phyloP scores from a whole-genome alignment of 1,140 invertebrate species.

The Drosophila punjabiensis region DNA sequence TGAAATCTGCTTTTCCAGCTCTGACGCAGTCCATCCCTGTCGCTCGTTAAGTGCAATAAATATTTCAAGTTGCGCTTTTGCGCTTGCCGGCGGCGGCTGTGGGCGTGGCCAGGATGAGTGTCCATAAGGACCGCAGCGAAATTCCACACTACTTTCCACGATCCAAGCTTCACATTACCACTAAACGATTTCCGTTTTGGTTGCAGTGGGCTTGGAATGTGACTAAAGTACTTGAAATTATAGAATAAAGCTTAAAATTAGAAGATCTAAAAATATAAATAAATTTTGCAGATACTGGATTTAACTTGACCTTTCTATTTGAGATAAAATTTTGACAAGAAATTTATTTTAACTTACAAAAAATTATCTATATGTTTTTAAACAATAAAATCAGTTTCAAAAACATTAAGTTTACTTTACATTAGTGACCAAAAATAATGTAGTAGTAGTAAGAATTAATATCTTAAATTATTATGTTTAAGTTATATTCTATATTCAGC shows the following conservation, averaged over 20 bases:
- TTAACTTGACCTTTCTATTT: too few species aligned
- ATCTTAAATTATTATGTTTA: too few species aligned
- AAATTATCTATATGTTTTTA: too few species aligned
- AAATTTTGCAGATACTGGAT: too few species aligned
- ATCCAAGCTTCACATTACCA: conserved; percentile 42
- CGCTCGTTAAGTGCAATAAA: conserved; percentile 76
- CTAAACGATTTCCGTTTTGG: conserved; percentile 52
- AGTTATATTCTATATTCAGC: rapidly evolving
- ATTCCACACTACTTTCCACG: conserved; percentile 16
- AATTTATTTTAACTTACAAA: too few species aligned
- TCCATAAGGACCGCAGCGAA: conserved; percentile 65
- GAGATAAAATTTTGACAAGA: too few species aligned
- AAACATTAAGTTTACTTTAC: too few species aligned
- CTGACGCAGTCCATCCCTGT: conserved; percentile 30
- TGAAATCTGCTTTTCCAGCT: conserved; percentile 64
- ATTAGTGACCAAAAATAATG: too few species aligned
- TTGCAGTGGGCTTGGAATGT: conserved; percentile 8
- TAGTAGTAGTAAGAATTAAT: too few species aligned
- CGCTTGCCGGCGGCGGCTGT: conserved; percentile 44
- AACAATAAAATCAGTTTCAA: too few species aligned
- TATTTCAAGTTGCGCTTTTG: conserved; percentile 81
- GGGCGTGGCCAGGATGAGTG: conserved; percentile 64
- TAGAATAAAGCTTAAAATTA: too few species aligned
- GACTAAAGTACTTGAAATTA: background rate
- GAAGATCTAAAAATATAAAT: too few species aligned